Conservation (phyloP, 2,888 invertebrate species). For the Diachrysia chrysitis region DNA sequence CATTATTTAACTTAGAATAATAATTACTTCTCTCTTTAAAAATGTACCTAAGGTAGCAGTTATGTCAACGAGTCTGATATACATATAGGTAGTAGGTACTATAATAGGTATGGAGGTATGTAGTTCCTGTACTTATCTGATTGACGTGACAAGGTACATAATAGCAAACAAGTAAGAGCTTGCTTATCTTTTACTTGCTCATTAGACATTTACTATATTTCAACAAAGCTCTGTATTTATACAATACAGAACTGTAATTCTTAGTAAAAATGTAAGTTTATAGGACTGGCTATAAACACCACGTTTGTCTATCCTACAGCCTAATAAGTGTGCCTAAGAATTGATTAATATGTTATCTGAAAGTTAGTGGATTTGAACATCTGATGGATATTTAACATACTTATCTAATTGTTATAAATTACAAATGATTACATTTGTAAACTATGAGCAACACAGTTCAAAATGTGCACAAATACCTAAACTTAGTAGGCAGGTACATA, state of each 20-base stretch:
- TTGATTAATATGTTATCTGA: too few relatives aligned
- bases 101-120: slow-evolving; percentile 8
- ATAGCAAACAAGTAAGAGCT: slow-evolving; percentile 22
- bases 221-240: slow-evolving; percentile 7
- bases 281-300: background rate
- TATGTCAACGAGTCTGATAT: background rate
- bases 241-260: background rate
- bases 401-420: too few relatives aligned
- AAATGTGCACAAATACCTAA: too few relatives aligned
- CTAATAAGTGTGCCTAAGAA: background rate
- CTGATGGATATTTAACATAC: too few relatives aligned
- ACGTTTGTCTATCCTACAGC: background rate
- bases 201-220: slow-evolving; percentile 10
- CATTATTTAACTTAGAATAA: background rate
- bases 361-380: too few relatives aligned
- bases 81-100: slow-evolving; percentile 8
- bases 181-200: slow-evolving; percentile 18
- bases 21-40: background rate
- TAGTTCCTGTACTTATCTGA: slow-evolving; percentile 46
- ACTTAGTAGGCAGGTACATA: too few relatives aligned
- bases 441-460: too few relatives aligned
- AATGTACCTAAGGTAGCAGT: background rate
- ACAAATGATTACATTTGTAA: too few relatives aligned
- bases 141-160: slow-evolving; percentile 34
- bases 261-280: background rate